Percentiles rank a stretch among this genome's conserved stretches.
Evolutionary conservation across 2,797 vertebrate genomes (phyloP).

Genomic region (Perodicticus potto): DNA sequence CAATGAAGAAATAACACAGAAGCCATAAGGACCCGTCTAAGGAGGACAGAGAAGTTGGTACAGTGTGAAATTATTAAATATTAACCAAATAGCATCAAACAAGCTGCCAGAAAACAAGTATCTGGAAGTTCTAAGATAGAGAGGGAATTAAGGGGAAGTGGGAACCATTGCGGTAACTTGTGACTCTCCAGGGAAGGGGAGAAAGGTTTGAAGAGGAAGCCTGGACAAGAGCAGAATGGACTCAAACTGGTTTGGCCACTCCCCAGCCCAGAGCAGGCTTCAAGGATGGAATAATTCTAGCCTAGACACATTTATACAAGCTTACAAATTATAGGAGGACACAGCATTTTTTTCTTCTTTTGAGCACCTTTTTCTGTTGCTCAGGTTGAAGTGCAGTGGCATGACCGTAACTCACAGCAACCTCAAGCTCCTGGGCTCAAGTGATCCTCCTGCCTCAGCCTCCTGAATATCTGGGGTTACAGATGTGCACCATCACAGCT

Average conservation of each 20-base stretch:
- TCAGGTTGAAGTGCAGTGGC: background rate
- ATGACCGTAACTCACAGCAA: background rate
- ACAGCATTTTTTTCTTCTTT: background rate
- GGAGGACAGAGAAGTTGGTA: background rate
- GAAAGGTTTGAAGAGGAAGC: background rate
- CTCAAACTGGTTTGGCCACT: background rate
- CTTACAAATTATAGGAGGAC: background rate
- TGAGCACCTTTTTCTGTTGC: background rate
- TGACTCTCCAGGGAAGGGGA: background rate
- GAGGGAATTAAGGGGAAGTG: no score
- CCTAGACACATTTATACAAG: background rate
- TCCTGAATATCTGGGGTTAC: background rate
- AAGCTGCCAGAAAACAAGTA: background rate
- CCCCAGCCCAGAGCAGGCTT: background rate
- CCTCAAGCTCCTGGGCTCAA: background rate
- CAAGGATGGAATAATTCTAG: background rate
- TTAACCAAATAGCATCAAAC: slow-evolving; percentile 27
- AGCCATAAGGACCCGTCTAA: background rate
- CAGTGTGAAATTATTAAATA: background rate
- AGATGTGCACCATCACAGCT: no score
- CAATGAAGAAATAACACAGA: background rate
- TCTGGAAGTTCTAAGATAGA: background rate
- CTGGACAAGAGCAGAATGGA: background rate
- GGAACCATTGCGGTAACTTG: background rate
- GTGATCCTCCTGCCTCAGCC: background rate